These are phyloP conservation scores for Deroplatys truncata DNA, from an alignment of 2,888 invertebrate genomes.

Conservation along the genomic window DNA sequence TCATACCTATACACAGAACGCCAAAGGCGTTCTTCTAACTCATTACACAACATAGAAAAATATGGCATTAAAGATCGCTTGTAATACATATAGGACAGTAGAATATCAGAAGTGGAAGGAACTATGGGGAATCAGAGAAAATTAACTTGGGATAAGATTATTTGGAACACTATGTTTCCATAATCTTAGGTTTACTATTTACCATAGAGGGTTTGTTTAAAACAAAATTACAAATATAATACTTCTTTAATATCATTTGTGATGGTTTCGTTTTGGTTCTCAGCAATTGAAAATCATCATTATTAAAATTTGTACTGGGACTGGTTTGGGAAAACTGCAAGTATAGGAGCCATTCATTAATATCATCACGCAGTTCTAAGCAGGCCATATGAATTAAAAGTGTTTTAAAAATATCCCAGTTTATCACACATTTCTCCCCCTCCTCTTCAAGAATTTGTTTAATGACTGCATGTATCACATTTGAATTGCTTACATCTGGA, in stretches of 20 bases:
- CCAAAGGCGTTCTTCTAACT: not conserved
- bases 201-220: not conserved
- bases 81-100: not conserved
- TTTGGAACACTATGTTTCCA: too few relatives aligned
- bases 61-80: not conserved
- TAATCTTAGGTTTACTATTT: not conserved
- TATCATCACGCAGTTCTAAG: not conserved
- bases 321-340: not conserved
- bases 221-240: not conserved
- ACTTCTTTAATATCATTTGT: not conserved
- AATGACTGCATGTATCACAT: too few relatives aligned
- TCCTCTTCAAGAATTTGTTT: too few relatives aligned
- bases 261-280: not conserved
- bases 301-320: not conserved
- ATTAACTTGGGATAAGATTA: too few relatives aligned
- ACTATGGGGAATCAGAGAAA: not conserved
- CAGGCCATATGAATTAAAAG: not conserved
- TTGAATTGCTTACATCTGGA: too few relatives aligned
- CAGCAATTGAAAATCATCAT: not conserved
- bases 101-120: not conserved
- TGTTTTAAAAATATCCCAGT: not conserved
- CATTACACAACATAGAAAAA: not conserved
- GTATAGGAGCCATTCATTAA: not conserved
- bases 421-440: not conserved
- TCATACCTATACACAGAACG: not conserved